Percentiles rank a stretch among this genome's conserved stretches.
Evolutionary conservation across 1,140 invertebrate species (phyloP).

Genomic region (Adelges cooleyi): DNA sequence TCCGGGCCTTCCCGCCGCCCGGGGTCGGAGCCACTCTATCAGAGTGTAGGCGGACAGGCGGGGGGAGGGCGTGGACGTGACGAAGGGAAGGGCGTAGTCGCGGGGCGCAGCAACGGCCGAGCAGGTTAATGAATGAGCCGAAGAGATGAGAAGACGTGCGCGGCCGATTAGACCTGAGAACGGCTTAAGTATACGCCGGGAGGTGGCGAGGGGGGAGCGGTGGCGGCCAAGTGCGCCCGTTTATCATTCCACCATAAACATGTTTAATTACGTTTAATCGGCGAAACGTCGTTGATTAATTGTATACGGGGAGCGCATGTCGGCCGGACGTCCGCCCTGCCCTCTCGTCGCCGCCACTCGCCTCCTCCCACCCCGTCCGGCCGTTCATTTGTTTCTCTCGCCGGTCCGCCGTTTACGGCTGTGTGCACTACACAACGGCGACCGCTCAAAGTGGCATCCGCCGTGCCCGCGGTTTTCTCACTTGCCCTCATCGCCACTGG

Average conservation of each 20-base stretch:
- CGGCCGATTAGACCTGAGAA: not conserved
- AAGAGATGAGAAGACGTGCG: not conserved
- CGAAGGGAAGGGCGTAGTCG: too few species aligned
- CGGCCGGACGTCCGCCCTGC: slow-evolving; percentile 8
- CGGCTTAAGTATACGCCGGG: not conserved
- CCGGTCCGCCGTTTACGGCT: not conserved
- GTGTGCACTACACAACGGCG: not conserved
- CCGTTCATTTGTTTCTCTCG: too few species aligned
- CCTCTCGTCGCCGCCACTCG: not conserved
- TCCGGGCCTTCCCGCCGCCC: too few species aligned
- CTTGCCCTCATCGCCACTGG: too few species aligned
- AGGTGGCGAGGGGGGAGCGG: not conserved
- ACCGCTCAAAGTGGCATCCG: not conserved
- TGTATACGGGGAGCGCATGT: slow-evolving; percentile 6
- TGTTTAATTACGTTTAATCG: slow-evolving; percentile 25
- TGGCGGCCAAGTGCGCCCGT: not conserved
- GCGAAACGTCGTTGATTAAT: slow-evolving; percentile 24
- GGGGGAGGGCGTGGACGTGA: too few species aligned
- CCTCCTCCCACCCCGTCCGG: not conserved
- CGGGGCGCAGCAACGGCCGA: not conserved
- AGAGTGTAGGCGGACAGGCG: too few species aligned
- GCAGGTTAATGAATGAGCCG: slow-evolving; percentile 5
- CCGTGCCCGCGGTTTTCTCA: not conserved
- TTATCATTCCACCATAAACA: slow-evolving; percentile 25
- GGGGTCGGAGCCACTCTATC: too few species aligned